Percentiles rank a stretch among this genome's conserved stretches.
Evolutionary conservation across 1,140 invertebrate species (phyloP).

Genomic region (Panagrolaimus sp.): DNA sequence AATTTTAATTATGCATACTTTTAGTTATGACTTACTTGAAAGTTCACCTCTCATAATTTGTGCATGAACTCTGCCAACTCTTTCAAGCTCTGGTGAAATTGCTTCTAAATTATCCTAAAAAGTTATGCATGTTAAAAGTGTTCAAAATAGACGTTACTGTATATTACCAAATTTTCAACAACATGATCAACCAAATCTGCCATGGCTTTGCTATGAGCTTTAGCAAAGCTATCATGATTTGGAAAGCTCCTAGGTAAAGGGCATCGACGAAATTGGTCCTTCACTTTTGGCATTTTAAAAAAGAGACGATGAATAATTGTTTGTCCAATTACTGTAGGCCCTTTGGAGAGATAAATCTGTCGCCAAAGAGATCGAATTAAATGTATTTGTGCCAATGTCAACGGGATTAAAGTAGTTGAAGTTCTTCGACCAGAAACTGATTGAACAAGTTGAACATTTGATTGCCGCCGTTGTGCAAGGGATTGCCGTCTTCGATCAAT

Average conservation of each 20-base stretch:
- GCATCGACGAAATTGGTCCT: slow-evolving; percentile 49
- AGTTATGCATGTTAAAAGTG: too few relatives aligned
- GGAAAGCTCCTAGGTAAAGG: slow-evolving; percentile 41
- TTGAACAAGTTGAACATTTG: slow-evolving; percentile 48
- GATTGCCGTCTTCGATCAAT: slow-evolving; percentile 31
- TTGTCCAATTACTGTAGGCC: slow-evolving; percentile 55
- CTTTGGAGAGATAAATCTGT: slow-evolving; percentile 54
- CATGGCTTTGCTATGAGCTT: slow-evolving; percentile 50
- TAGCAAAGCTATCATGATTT: slow-evolving; percentile 54
- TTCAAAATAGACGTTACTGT: too few relatives aligned
- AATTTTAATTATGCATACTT: slow-evolving; percentile 1
- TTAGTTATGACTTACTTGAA: slow-evolving; percentile 38
- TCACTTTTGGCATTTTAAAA: slow-evolving; percentile 54
- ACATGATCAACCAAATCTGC: slow-evolving; percentile 54
- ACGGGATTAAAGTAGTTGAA: slow-evolving; percentile 54
- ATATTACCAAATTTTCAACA: slow-evolving; percentile 43
- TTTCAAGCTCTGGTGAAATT: slow-evolving; percentile 42
- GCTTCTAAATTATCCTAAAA: slow-evolving; percentile 46
- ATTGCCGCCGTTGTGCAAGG: slow-evolving; percentile 47
- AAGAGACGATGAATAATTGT: slow-evolving; percentile 54
- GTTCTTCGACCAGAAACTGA: slow-evolving; percentile 44
- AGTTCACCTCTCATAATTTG: slow-evolving; percentile 47
- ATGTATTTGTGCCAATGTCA: slow-evolving; percentile 54
- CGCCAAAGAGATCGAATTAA: slow-evolving; percentile 53
- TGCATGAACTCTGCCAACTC: slow-evolving; percentile 49